Conservation (phyloP, 2,113 vertebrate genomes). For the Urocitellus parryii region DNA sequence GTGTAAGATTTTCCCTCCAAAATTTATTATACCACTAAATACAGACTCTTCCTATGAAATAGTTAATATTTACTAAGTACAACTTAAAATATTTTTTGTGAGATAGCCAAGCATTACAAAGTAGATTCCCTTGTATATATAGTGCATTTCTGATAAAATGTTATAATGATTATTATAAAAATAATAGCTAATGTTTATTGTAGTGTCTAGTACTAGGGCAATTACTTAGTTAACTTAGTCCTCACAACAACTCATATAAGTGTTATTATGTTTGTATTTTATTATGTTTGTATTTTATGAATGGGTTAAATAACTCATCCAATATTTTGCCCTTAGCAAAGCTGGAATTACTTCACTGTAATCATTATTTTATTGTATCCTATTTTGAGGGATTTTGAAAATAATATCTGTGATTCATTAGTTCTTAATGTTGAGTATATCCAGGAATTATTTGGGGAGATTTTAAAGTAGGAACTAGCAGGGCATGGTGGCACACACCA, state of each 20-base stretch:
- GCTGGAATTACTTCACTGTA: neutral
- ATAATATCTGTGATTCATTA: neutral
- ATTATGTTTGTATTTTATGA: neutral
- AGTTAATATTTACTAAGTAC: neutral
- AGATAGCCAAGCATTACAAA: neutral
- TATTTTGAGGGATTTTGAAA: conserved; percentile 44
- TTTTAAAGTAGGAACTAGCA: neutral
- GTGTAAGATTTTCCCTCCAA: neutral
- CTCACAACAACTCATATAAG: neutral
- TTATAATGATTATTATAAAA: conserved; percentile 38
- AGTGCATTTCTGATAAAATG: conserved; percentile 13
- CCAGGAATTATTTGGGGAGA: neutral
- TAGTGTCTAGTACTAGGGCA: neutral
- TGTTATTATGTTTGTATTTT: neutral
- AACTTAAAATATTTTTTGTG: conserved; percentile 39
- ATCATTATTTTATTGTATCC: neutral
- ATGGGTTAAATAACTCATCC: neutral
- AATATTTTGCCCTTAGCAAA: neutral
- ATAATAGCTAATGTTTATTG: conserved; percentile 22
- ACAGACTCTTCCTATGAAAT: conserved; percentile 37
- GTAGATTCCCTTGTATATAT: neutral
- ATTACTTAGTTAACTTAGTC: neutral
- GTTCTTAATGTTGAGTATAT: neutral
- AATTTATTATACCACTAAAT: conserved; percentile 26
- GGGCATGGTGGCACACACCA: too few relatives aligned